phyloP scores from a whole-genome alignment of 2,888 invertebrate species.

The Microdon myrmicae region DNA sequence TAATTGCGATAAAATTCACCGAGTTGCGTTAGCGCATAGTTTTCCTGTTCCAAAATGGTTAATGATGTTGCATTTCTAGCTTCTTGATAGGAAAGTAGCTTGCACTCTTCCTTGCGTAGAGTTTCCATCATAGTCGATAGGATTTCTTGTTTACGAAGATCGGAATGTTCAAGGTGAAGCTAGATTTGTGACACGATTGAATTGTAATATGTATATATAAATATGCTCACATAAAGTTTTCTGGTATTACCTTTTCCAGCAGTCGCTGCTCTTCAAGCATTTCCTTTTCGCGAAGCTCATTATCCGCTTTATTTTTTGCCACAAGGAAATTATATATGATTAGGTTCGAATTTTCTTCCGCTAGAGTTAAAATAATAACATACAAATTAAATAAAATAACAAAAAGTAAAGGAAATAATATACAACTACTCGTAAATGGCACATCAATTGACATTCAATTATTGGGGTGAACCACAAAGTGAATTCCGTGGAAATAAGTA shows the following conservation, averaged over 20 bases:
- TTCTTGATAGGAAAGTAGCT: conserved; percentile 73
- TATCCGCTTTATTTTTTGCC: conserved; percentile 71
- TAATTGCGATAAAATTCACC: conserved; percentile 72
- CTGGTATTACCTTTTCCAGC: conserved; percentile 68
- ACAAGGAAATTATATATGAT: conserved; percentile 75
- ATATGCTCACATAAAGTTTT: neutral
- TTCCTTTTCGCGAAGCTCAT: conserved; percentile 75
- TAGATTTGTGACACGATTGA: conserved; percentile 13
- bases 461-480: too few species aligned
- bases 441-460: too few species aligned
- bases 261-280: conserved; percentile 75
- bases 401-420: too few species aligned
- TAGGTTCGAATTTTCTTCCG: conserved; percentile 74
- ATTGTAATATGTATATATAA: conserved; percentile 63
- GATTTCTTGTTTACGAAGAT: conserved; percentile 75
- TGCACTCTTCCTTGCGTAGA: conserved; percentile 74
- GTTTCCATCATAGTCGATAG: conserved; percentile 77
- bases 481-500: neutral
- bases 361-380: conserved; percentile 60
- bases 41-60: conserved; percentile 75
- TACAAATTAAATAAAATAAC: neutral
- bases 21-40: conserved; percentile 72
- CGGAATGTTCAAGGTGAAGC: conserved; percentile 65
- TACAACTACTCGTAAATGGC: too few species aligned
- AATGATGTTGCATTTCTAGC: conserved; percentile 69